Base-by-base conservation (phyloP, 2,797 vertebrate species). In the Pseudochaenichthys georgianus region DNA sequence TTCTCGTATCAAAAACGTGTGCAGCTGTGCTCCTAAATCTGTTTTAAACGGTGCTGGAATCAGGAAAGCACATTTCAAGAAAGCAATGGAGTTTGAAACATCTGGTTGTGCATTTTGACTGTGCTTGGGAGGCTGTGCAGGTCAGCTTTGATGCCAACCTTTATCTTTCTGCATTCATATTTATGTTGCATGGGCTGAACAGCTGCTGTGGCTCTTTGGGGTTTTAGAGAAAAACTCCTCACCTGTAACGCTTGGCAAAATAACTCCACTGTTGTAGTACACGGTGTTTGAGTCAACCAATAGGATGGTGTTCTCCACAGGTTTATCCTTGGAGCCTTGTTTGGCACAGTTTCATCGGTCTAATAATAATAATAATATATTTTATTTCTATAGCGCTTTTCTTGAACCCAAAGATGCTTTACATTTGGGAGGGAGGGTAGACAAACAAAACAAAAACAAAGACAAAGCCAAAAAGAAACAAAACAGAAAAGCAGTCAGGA, bases 81-180 rank as follows among this genome's bases (percentile, higher is more conserved):
- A 75, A 65, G 70, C 28, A 34, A 62, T 28, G 61, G n/a, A 67
- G 54, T 45, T 73, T 15, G 34, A 48, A 83, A 71, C 76, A 81
- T 80, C 82, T 82, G 75, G 55, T 38, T 50, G 23, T 50, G 59
- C 45, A 38, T 70, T 86, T 72, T 50, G 28, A 11, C 52, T 65
- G 17, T 21, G 43, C 60, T 73, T 1, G 3, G 48, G 47, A 48
- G 52, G 58, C 48, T 42, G 34, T 34, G 50, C 52, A 54, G 78
- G 73, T 76, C 71, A 45, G 41, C 70, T 19, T 60, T 61, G 64
- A 81, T 64, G 68, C 66, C 51, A 48, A 78, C 13, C 12, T 51
- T 59, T 45, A 38, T 78, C 42, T 53, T 11, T 63, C 41, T 62
- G 43, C 51, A 17, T 70, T 50, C 53, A 42, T 73, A 46, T 55